These are phyloP conservation scores for Tolypeutes matacus DNA, from an alignment of 2,797 vertebrate genomes.

Conservation along the genomic window DNA sequence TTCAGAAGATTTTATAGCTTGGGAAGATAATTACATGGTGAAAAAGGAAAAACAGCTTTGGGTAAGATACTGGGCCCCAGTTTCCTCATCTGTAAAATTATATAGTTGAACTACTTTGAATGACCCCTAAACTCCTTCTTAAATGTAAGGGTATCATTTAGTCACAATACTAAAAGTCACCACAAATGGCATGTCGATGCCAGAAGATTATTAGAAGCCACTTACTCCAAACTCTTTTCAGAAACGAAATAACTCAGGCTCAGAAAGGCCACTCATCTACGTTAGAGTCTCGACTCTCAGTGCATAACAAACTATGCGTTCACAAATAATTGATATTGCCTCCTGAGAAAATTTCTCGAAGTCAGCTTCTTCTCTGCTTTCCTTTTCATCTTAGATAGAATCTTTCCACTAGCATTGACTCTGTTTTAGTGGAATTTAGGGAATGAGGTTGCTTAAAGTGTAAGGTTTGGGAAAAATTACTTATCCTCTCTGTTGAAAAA, in stretches of 20 bases:
- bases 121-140: neutral
- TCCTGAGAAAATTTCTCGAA: neutral
- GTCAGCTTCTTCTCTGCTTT: neutral
- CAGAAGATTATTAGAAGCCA: neutral
- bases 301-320: neutral
- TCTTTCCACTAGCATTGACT: neutral
- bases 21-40: slow-evolving; percentile 29
- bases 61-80: neutral
- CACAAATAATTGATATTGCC: neutral
- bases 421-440: neutral
- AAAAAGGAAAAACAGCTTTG: neutral
- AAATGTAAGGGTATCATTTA: neutral
- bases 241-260: neutral
- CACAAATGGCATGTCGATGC: neutral
- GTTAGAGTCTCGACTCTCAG: neutral
- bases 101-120: neutral
- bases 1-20: slow-evolving; percentile 61
- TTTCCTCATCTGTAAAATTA: slow-evolving; percentile 15
- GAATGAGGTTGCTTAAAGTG: slow-evolving; percentile 2
- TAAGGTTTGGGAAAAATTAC: neutral
- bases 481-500: slow-evolving; percentile 34
- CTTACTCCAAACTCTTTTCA: slow-evolving; percentile 11
- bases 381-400: neutral
- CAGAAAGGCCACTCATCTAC: neutral
- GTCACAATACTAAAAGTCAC: neutral